Percentiles rank a stretch among this genome's conserved stretches.
Conservation (phyloP, 2,797 vertebrate species). For the Pipistrellus kuhlii region DNA sequence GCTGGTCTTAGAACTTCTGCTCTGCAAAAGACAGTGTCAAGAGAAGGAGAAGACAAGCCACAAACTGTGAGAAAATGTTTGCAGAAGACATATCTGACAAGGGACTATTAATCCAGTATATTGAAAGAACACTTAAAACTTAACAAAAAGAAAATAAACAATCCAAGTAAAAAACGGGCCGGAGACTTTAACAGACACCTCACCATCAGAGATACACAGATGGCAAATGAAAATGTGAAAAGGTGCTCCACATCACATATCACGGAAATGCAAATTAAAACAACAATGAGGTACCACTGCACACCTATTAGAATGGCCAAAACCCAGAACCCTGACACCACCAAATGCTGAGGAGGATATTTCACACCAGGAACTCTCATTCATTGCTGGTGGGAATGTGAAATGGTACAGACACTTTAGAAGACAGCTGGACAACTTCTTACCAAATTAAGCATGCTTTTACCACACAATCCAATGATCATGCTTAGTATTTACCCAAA, state of each 20-base stretch:
- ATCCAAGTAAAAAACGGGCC: not conserved
- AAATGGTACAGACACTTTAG: not conserved
- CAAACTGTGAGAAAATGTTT: not conserved
- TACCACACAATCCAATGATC: not conserved
- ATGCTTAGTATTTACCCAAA: not conserved
- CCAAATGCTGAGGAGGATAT: not conserved
- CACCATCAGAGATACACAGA: not conserved
- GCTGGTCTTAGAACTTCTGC: not conserved
- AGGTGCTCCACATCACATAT: not conserved
- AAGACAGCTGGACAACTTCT: not conserved
- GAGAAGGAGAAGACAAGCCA: not conserved
- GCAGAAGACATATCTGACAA: not conserved
- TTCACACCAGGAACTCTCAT: not conserved
- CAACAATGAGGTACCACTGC: not conserved
- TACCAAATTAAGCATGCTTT: not conserved
- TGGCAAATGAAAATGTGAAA: not conserved
- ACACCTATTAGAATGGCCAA: not conserved
- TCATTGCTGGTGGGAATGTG: not conserved
- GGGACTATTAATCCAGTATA: not conserved
- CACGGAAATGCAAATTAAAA: not conserved
- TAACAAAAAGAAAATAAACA: not conserved
- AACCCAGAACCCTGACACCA: not conserved
- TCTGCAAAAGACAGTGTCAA: slow-evolving; percentile 1
- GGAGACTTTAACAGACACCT: not conserved
- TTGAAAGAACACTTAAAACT: not conserved